Evolutionary conservation across 2,888 invertebrate species (phyloP).

Genomic region (Hirtodrosophila histrioides): DNA sequence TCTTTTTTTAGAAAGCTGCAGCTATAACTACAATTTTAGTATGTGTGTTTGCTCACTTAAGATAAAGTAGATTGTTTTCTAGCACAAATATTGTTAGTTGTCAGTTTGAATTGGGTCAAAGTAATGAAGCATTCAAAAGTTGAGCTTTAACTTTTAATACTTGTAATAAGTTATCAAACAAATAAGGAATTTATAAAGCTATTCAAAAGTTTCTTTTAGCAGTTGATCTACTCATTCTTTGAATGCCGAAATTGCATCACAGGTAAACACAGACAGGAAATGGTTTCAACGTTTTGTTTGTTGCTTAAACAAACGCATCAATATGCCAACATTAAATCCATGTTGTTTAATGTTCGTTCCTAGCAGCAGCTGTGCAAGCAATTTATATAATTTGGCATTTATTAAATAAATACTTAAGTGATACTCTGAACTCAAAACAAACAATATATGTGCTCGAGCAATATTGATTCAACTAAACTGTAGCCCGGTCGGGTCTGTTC

Average conservation of each 20-base stretch:
- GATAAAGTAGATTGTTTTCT: no score
- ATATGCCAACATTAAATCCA: constrained; percentile 37
- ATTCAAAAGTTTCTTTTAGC: no score
- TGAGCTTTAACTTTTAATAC: no score
- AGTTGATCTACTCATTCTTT: constrained; percentile 2
- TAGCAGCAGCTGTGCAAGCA: constrained; percentile 11
- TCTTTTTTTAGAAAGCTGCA: constrained; percentile 13
- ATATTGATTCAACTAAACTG: constrained; percentile 8
- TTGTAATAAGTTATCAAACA: no score
- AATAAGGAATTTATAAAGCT: no score
- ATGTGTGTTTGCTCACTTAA: no score
- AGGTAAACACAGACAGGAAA: constrained; percentile 43
- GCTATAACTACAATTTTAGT: neutral
- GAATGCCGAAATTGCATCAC: constrained; percentile 13
- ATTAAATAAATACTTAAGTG: constrained; percentile 48
- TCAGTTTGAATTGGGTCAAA: no score
- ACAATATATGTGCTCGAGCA: constrained; percentile 20
- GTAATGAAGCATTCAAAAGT: no score
- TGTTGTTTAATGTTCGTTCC: constrained; percentile 15
- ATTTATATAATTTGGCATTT: constrained; percentile 38
- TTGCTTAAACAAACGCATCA: constrained; percentile 32
- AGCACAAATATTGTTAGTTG: no score
- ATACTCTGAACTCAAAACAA: constrained; percentile 47
- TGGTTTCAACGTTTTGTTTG: constrained; percentile 20
- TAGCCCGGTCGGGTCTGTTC: constrained; percentile 9